Evolutionary conservation across 2,888 invertebrate genomes (phyloP).

Genomic region (Cremastinae sp.): DNA sequence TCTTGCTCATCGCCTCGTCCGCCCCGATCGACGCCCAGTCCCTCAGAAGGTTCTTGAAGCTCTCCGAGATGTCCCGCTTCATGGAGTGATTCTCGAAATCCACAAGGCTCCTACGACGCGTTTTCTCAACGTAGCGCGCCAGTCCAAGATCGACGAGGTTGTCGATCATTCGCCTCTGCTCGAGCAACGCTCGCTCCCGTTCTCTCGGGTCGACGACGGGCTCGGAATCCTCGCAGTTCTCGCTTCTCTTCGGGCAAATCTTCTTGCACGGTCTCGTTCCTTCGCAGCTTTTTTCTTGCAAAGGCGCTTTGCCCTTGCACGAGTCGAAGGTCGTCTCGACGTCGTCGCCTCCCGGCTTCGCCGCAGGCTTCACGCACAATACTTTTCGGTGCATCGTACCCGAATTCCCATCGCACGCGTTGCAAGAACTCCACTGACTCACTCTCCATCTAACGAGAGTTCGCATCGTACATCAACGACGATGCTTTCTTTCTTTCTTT

Average conservation of each 20-base stretch:
- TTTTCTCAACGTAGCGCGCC: slow-evolving; percentile 64
- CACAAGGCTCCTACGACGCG: slow-evolving; percentile 16
- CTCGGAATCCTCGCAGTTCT: slow-evolving; percentile 39
- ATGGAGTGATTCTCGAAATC: slow-evolving; percentile 36
- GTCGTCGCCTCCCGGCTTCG: slow-evolving; percentile 80
- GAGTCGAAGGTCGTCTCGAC: slow-evolving; percentile 71
- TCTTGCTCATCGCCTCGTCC: slow-evolving; percentile 46
- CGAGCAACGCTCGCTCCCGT: slow-evolving; percentile 19
- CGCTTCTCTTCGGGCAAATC: slow-evolving; percentile 65
- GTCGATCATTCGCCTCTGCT: slow-evolving; percentile 64
- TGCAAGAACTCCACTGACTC: slow-evolving; percentile 85
- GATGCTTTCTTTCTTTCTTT: too few relatives aligned
- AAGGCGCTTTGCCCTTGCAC: slow-evolving; percentile 71
- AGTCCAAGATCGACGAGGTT: slow-evolving; percentile 68
- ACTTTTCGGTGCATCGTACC: slow-evolving; percentile 81
- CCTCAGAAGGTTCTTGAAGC: slow-evolving; percentile 65
- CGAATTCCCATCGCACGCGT: slow-evolving; percentile 81
- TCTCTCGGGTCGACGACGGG: slow-evolving; percentile 10
- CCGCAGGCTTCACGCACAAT: slow-evolving; percentile 81
- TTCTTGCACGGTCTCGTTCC: slow-evolving; percentile 70
- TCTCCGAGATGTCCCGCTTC: slow-evolving; percentile 56
- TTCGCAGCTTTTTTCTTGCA: slow-evolving; percentile 67
- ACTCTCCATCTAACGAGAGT: slow-evolving; percentile 82
- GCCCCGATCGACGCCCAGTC: slow-evolving; percentile 64
- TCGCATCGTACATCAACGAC: neutral